These are phyloP conservation scores for Dryobotodes eremita DNA, from an alignment of 2,888 invertebrate species.

Conservation along the genomic window DNA sequence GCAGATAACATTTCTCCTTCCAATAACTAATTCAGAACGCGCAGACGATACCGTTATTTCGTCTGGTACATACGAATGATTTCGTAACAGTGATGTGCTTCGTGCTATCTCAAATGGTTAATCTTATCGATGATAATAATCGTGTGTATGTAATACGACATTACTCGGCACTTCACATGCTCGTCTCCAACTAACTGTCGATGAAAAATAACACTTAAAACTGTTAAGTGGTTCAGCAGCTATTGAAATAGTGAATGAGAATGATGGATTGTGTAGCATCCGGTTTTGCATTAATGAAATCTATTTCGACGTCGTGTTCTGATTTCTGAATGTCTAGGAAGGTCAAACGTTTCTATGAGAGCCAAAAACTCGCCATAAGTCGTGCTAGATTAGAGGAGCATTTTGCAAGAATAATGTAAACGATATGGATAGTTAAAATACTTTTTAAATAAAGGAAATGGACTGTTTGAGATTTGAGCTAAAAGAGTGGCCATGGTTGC, in stretches of 20 bases:
- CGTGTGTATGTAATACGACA: constrained; percentile 15
- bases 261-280: constrained; percentile 31
- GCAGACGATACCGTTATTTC: constrained; percentile 1
- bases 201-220: not conserved
- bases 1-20: constrained; percentile 11
- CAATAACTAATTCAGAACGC: constrained; percentile 26
- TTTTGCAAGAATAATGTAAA: not conserved
- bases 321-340: constrained; percentile 16
- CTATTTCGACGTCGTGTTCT: constrained; percentile 31
- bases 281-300: constrained; percentile 38
- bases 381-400: not conserved
- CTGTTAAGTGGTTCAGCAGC: constrained; percentile 15
- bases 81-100: constrained; percentile 43
- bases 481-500: too few relatives aligned
- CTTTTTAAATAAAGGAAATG: not conserved
- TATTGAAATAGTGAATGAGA: constrained; percentile 20
- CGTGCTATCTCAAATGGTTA: constrained; percentile 25
- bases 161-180: constrained; percentile 29
- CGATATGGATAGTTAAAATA: not conserved
- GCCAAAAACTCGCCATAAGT: not conserved
- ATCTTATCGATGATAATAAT: constrained; percentile 45
- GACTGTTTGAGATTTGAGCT: not conserved
- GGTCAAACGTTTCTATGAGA: not conserved
- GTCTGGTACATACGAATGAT: constrained; percentile 17
- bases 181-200: constrained; percentile 5